phyloP scores from a whole-genome alignment of 2,888 invertebrate species.

The Dilophus febrilis region DNA sequence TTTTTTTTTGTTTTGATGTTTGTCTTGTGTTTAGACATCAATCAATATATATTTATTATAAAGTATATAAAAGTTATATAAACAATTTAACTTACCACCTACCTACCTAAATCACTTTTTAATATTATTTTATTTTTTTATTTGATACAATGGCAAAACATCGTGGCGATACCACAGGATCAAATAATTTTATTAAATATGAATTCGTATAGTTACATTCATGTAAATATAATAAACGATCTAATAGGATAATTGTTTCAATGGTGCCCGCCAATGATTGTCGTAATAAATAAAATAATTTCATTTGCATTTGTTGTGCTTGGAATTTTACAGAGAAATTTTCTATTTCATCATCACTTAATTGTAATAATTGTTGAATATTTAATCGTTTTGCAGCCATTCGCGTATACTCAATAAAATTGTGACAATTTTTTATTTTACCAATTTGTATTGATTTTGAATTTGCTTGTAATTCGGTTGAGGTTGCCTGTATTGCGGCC shows the following conservation, averaged over 20 bases:
- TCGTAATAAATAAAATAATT: conserved; percentile 61
- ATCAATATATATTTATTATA: too few species aligned
- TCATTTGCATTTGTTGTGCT: conserved; percentile 38
- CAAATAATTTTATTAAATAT: conserved; percentile 60
- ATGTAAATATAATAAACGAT: conserved; percentile 58
- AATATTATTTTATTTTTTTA: too few species aligned
- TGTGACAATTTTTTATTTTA: conserved; percentile 39
- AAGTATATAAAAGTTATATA: too few species aligned
- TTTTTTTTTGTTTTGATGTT: too few species aligned
- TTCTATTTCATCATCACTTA: conserved; percentile 25
- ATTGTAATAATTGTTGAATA: conserved; percentile 23
- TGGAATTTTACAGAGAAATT: conserved; percentile 28
- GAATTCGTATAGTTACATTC: conserved; percentile 42
- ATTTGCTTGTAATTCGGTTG: conserved; percentile 11
- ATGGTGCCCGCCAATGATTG: conserved; percentile 61
- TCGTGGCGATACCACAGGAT: conserved; percentile 68
- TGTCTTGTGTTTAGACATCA: too few species aligned
- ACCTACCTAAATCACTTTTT: too few species aligned
- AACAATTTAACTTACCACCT: too few species aligned
- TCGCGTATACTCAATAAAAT: conserved; percentile 51
- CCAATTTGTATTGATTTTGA: conserved; percentile 39
- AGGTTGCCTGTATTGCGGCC: too few species aligned
- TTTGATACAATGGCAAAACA: conserved; percentile 57
- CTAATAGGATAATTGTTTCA: conserved; percentile 66
- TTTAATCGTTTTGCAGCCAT: conserved; percentile 47